Base-by-base conservation (phyloP, 1,140 invertebrate genomes). In the Littorina saxatilis region DNA sequence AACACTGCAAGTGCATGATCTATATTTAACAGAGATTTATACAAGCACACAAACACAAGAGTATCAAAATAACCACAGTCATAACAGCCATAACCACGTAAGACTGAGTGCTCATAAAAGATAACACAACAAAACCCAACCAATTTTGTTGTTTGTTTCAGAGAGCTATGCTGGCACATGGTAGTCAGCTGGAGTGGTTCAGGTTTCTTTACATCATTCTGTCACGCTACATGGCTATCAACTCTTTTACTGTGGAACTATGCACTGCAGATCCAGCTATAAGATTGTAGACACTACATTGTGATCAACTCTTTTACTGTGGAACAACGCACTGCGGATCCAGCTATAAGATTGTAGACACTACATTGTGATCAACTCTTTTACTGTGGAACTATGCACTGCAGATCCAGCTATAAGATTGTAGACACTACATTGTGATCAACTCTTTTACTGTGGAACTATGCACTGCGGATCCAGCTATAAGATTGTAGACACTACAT, bases 181-280 rank as follows among this genome's bases (percentile, higher is more conserved):
- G 94, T 86, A 97, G 96, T 27, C 98, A 99, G 92, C 95, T 97
- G 91, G 94, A 97, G 27, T 99, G 98, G 98, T 99, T 97, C 91
- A 94, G 98, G 83, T 95, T 95, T 88, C 93, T 99, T 7, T 99
- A 98, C 90, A 95, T 99, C 86, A 91, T 95, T 70, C 97, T 98
- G 93, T 98, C 97, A 40, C 94, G 97, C 58, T 99, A 98, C 90
- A 96, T 97, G 91, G 94, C 97, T 47, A 96, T 98, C 13, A 99
- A 99, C 90, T 97, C 96, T 47, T 83, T 80, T 52, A 58, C 50
- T 13, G 40, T 9, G 20, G 35, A 68, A 15, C 32, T 20, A 5
- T 32, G 66, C 66, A 23, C 55, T n/a, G n/a, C n/a, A n/a, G n/a
- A n/a, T n/a, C n/a, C 47, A 20, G 20, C 47, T 20, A 20, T 50